Conservation (phyloP, 2,797 vertebrate species). For the Erithacus rubecula region DNA sequence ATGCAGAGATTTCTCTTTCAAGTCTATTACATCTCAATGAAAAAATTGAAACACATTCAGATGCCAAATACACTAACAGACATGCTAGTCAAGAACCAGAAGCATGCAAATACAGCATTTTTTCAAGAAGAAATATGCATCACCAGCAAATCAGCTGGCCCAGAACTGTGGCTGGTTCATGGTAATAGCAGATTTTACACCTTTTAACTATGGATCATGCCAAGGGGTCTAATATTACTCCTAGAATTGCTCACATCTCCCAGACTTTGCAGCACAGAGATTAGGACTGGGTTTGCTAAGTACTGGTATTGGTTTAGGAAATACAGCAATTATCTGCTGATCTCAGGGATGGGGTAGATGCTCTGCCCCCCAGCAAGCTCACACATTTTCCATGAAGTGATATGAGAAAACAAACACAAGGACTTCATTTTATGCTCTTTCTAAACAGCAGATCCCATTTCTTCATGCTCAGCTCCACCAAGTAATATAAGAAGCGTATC, state of each 20-base stretch:
- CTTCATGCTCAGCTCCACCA: background rate
- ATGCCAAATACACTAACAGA: background rate
- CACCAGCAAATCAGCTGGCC: background rate
- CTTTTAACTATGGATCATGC: background rate
- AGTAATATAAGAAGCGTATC: background rate
- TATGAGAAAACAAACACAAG: background rate
- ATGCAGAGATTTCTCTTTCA: background rate
- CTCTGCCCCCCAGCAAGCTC: background rate
- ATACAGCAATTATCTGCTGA: fast-evolving
- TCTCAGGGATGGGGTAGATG: too few relatives aligned
- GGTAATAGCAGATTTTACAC: background rate
- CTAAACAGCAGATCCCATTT: background rate
- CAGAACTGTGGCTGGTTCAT: background rate
- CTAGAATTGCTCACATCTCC: fast-evolving
- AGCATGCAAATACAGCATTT: background rate
- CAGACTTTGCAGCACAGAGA: background rate
- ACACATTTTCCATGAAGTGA: fast-evolving
- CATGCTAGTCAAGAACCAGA: background rate
- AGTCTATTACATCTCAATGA: background rate
- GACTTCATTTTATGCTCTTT: background rate
- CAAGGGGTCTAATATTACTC: background rate
- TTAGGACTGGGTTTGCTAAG: background rate
- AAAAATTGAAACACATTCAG: background rate
- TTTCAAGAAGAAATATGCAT: background rate
- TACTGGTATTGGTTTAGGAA: background rate